Base-by-base conservation (phyloP, 2,888 invertebrate genomes). In the Hirtodrosophila histrioides region DNA sequence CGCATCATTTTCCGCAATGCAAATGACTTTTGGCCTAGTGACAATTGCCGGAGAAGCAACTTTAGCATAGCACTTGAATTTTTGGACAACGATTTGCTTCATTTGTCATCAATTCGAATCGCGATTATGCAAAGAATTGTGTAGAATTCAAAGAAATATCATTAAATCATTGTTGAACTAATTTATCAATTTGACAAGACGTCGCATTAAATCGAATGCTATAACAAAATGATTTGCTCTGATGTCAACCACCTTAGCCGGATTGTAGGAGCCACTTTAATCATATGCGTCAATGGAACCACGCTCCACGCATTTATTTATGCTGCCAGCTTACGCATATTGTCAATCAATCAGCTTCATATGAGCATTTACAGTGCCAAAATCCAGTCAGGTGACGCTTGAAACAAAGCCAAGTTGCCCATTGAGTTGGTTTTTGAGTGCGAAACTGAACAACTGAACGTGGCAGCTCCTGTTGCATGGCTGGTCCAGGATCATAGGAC, bases 291-390 rank as follows among this genome's bases (percentile, higher is more conserved):
- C 63, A 58, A 50, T 39, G n/a, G 31, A 29, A 24, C 31, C 55
- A 55, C 53, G 53, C 58, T 43, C 50, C 54, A 55, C 54, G 55
- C 72, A 79, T 74, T 70, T 69, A 61, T 81, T 78, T 71, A 64
- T 67, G 60, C 68, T 57, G 70, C 51, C 78, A 71, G 60, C 60
- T 78, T 70, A 61, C 65, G 75, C 65, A 68, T 75, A 66, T 78
- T 81, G 78, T 71, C 75, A 81, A 78, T 78, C 82, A 81, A 81
- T 78, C 78, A 81, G 75, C 31, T 31, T 1, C 31, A 31, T 9
- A 8, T 31, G 5, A 27, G 27, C 27, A 27, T 27, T 27, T 27
- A 37, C 46, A 24, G 35, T 31, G 55, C 36, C 40, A 46, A 49
- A 62, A 64, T 49, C 49, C 29, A 41, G 33, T 35, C 49, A 62